A percentile compares a stretch with the other conserved stretches of the same genome.
phyloP scores from a whole-genome alignment of 1,140 invertebrate genomes.

The Zaprionus tsacasi region DNA sequence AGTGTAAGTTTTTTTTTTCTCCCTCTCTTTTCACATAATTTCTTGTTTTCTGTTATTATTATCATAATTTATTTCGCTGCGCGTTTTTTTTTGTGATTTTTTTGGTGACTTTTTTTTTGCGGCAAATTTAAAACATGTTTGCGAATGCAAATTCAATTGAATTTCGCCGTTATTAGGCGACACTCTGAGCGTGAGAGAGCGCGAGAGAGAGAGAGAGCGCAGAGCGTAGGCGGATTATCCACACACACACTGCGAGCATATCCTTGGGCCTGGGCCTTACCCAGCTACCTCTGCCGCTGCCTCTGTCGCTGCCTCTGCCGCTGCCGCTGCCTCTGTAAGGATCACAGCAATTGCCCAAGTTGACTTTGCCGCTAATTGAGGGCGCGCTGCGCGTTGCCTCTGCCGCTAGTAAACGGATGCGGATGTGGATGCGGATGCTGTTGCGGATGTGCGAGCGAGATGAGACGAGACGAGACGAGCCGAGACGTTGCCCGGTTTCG shows the following conservation, averaged over 20 bases:
- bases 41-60: conserved; percentile 24
- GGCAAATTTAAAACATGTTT: conserved; percentile 58
- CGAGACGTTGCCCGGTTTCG: conserved; percentile 16
- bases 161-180: conserved; percentile 34
- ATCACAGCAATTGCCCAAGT: conserved; percentile 3
- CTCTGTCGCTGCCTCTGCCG: conserved; percentile 4
- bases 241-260: conserved; percentile 10
- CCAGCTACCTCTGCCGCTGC: conserved; percentile 5
- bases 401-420: conserved; percentile 1
- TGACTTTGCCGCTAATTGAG: conserved; percentile 42
- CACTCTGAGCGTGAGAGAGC: too few relatives aligned
- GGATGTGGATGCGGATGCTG: conserved; percentile 16
- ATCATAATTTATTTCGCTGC: conserved; percentile 34
- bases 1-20: conserved; percentile 60
- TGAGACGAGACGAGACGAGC: too few relatives aligned
- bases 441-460: background rate
- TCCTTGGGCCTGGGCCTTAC: conserved; percentile 38
- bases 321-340: conserved; percentile 1
- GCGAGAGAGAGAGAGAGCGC: too few relatives aligned
- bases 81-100: conserved; percentile 36
- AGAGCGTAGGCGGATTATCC: too few relatives aligned
- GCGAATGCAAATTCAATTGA: conserved; percentile 73
- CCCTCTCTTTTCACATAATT: conserved; percentile 34
- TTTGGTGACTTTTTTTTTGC: conserved; percentile 31
- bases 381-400: conserved; percentile 25